Evolutionary conservation across 1,140 invertebrate genomes (phyloP).

Genomic region (Macrocentrus cingulum): DNA sequence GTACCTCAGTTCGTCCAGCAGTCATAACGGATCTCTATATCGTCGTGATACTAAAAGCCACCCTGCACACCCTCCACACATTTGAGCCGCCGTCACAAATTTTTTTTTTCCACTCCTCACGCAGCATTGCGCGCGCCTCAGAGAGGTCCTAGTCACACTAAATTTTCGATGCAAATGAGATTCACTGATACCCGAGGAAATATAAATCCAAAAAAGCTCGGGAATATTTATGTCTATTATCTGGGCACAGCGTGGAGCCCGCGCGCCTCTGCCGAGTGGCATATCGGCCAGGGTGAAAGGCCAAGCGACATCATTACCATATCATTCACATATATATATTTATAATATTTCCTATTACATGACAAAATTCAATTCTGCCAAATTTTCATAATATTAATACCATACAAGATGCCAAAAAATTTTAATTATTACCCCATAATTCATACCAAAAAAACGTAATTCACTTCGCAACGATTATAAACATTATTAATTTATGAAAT

Average conservation of each 20-base stretch:
- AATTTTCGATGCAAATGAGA: slow-evolving; percentile 58
- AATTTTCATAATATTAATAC: too few species aligned
- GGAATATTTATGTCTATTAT: slow-evolving; percentile 57
- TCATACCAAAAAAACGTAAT: too few species aligned
- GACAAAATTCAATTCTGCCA: too few species aligned
- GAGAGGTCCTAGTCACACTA: too few species aligned
- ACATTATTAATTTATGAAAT: too few species aligned
- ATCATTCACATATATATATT: not conserved
- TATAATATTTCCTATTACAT: not conserved
- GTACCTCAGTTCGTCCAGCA: slow-evolving; percentile 42
- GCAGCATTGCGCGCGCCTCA: too few species aligned
- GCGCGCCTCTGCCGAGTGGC: not conserved
- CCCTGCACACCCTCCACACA: not conserved
- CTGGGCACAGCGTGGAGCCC: slow-evolving; percentile 28
- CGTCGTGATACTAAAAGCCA: slow-evolving; percentile 31
- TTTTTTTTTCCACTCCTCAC: slow-evolving; percentile 23
- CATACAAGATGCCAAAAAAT: too few species aligned
- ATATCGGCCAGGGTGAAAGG: not conserved
- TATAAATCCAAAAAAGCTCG: slow-evolving; percentile 56
- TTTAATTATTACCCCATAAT: too few species aligned
- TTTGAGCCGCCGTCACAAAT: slow-evolving; percentile 31
- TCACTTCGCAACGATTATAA: too few species aligned
- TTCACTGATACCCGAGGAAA: slow-evolving; percentile 50
- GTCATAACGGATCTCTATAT: slow-evolving; percentile 46
- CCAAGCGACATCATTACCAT: not conserved